Base-by-base conservation (phyloP, 2,797 vertebrate species). In the Sebastolobus altivelis region DNA sequence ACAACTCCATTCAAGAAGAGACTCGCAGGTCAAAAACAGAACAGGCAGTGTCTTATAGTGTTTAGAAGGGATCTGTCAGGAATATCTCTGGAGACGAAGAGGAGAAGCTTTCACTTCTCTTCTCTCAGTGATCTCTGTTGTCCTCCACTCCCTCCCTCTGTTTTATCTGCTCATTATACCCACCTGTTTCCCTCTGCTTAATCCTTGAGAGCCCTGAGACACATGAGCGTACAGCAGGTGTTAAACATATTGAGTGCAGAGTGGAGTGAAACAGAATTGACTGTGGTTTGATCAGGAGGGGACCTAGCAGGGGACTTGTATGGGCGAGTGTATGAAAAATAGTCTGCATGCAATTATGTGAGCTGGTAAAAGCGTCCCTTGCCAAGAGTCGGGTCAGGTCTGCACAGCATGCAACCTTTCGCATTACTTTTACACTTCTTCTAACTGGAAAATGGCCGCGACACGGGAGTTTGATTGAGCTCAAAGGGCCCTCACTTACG, bases 371-470 rank as follows among this genome's bases (percentile, higher is more conserved):
- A 38, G 73, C 70, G 61, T 40, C 16, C 5, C 22, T 46, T 14
- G 5, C 25, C 4, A 8, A 54, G 27, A 72, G 22, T 1, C 5
- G 18, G 58, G 22, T 43, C 25, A 6, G 12, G 55, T 77, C 54
- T 38, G 65, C 76, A 5, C 80, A 76, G 67, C 72, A 6, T 22
- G 78, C 8, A 20, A 2, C 38, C 52, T 33, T 29, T 29, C 38
- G 70, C 65, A 43, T 69, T 27, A n/a, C 68, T 52, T 56, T 22
- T 10, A 35, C 43, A 71, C 56, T 68, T 63, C 31, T 65, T 73
- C 7, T 22, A 58, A 55, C n/a, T 65, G 77, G 37, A 35, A 87
- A 87, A 72, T 52, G 49, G 22, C 70, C 4, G 11, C 31, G 38
- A 52, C 38, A 5, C 20, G 3, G 20, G 20, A 54, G 49, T 54